Evolutionary conservation across 2,113 vertebrate species (phyloP).

Genomic region (Sinocyclocheilus rhinocerous): DNA sequence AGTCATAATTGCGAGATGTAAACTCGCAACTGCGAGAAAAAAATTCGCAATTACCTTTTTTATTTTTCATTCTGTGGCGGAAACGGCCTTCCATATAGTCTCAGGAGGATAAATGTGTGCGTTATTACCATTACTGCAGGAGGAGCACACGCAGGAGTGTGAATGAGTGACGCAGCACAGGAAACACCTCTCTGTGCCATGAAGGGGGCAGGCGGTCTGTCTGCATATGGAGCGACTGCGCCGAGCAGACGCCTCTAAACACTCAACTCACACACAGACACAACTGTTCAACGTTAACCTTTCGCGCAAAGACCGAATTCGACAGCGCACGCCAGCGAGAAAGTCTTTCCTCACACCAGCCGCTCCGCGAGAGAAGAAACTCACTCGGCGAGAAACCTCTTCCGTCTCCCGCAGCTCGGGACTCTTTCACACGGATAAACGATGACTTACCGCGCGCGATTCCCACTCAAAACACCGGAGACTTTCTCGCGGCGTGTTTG

Average conservation of each 20-base stretch:
- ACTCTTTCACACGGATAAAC: constrained; percentile 34
- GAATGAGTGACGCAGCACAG: constrained; percentile 59
- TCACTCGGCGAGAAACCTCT: constrained; percentile 64
- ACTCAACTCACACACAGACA: background rate
- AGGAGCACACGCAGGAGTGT: background rate
- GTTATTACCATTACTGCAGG: background rate
- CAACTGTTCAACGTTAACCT: background rate
- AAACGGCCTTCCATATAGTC: too few relatives aligned
- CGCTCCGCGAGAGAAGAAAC: constrained; percentile 30
- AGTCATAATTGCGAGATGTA: too few relatives aligned
- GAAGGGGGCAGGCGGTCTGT: constrained; percentile 9
- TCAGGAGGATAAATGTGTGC: background rate
- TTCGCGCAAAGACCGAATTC: background rate
- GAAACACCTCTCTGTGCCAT: constrained; percentile 46
- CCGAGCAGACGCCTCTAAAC: constrained; percentile 23
- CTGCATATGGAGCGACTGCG: constrained; percentile 7
- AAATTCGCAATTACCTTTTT: too few relatives aligned
- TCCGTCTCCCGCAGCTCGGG: constrained; percentile 65
- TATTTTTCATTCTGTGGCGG: too few relatives aligned
- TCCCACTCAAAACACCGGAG: constrained; percentile 7
- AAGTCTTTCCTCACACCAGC: background rate
- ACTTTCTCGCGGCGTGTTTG: background rate
- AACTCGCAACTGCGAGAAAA: too few relatives aligned
- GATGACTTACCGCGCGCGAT: constrained; percentile 3
- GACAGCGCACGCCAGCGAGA: background rate